Base-by-base conservation (phyloP, 1,140 invertebrate species). In the Temnothorax nylanderi region DNA sequence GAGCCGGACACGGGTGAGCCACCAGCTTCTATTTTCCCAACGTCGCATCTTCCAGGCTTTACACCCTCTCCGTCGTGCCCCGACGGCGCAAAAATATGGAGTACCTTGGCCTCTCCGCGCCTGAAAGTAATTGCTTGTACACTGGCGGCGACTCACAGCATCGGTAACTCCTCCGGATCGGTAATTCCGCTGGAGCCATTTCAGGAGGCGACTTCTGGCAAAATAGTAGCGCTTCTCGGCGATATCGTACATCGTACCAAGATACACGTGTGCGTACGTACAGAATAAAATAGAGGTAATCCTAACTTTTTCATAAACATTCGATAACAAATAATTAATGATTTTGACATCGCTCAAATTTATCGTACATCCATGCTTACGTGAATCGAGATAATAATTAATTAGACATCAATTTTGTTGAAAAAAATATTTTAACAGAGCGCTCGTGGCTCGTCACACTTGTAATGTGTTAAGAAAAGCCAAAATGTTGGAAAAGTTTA, bases 1-100 rank as follows among this genome's bases (percentile, higher is more conserved):
- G 90, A 91, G 88, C 91, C 90, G 77, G 84, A 93, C 91, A 93
- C 92, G 91, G 90, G 62, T 62, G 32, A 69, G 41, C 26, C 72
- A 58, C 34, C 54, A 56, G 72, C 44, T 76, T 60, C 41, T 51
- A 62, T 56, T 72, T 47, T 72, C 16, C 76, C 26, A 26, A 78
- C 54, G 67, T 11, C 51, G 51, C 47, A 5, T 64, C 77, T 82
- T 26, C 6, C 49, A 8, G 13, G 32, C 26, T 60, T 32, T 60
- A 86, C 65, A 56, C 71, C 71, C 80, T 72, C 62, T 51, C 5
- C 16, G 47, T 18, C 37, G 51, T 51, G 34, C n/a, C 47, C 64
- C 32, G 13, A 71, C n/a, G 26, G 18, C n/a, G 47, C 56, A 76
- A 71, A 82, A 88, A 75, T 86, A 76, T 37, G 60, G 37, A 67